Evolutionary conservation across 1,140 invertebrate species (phyloP).

Genomic region (Macrocentrus cingulum): DNA sequence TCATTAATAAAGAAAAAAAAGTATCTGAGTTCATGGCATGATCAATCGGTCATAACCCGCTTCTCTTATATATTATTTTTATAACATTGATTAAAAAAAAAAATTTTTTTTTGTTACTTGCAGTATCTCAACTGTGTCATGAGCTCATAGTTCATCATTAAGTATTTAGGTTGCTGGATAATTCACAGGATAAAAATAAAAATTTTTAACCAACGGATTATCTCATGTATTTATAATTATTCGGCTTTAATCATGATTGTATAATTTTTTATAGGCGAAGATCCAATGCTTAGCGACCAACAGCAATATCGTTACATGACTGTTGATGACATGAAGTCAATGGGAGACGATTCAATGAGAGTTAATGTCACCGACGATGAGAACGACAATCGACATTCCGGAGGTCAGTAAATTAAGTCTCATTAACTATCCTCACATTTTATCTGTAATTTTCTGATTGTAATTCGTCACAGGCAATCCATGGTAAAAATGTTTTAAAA

Average conservation of each 20-base stretch:
- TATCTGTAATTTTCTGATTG: conserved; percentile 3
- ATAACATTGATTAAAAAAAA: background rate
- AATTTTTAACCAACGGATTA: background rate
- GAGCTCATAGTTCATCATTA: background rate
- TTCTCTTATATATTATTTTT: background rate
- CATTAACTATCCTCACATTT: conserved; percentile 17
- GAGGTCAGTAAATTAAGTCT: conserved; percentile 41
- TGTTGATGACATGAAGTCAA: conserved; percentile 79
- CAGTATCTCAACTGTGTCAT: background rate
- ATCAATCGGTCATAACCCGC: background rate
- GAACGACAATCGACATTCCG: conserved; percentile 58
- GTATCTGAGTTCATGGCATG: too few relatives aligned
- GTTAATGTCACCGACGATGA: conserved; percentile 76
- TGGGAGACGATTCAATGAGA: conserved; percentile 76
- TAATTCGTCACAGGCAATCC: too few relatives aligned
- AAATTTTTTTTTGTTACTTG: background rate
- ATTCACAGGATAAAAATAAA: background rate
- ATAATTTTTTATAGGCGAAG: conserved; percentile 71
- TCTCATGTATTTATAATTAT: conserved; percentile 9
- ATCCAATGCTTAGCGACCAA: conserved; percentile 74
- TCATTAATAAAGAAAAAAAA: too few relatives aligned
- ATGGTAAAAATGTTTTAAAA: conserved; percentile 18
- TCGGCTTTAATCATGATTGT: conserved; percentile 19
- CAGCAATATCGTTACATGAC: conserved; percentile 88
- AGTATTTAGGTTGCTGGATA: background rate